Conservation (phyloP, 2,888 invertebrate species). For the Nesidiocoris tenuis region DNA sequence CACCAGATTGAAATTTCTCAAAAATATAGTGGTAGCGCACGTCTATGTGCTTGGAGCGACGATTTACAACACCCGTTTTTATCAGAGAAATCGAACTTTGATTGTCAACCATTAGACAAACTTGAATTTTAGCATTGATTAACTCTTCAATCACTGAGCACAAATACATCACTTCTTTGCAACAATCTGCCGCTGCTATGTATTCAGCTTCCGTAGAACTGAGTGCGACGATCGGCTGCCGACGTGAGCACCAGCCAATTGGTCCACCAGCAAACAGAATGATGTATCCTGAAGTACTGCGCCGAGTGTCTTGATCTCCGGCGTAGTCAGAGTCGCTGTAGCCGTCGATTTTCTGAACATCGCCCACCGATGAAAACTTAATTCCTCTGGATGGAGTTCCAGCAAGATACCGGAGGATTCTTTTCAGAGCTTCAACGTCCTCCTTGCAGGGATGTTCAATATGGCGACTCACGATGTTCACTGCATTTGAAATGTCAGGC, state of each 20-base stretch:
- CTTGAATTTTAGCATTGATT: neutral
- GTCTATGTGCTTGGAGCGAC: conserved; percentile 47
- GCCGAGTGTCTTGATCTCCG: conserved; percentile 18
- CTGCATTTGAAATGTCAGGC: neutral
- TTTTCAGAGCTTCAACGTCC: neutral
- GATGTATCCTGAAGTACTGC: conserved; percentile 20
- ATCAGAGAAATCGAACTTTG: conserved; percentile 47
- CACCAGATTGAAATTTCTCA: conserved; percentile 19
- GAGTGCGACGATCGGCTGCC: conserved; percentile 18
- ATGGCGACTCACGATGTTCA: neutral
- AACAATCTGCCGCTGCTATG: conserved; percentile 48
- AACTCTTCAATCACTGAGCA: conserved; percentile 47
- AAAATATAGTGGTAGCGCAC: conserved; percentile 44
- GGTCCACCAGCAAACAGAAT: conserved; percentile 47
- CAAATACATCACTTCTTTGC: conserved; percentile 48
- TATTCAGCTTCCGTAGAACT: conserved; percentile 28
- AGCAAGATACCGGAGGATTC: neutral
- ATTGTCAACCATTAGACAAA: conserved; percentile 46
- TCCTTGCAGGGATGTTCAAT: neutral
- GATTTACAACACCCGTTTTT: conserved; percentile 44
- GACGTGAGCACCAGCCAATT: conserved; percentile 47
- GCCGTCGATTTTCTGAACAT: conserved; percentile 11
- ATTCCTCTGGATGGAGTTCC: neutral
- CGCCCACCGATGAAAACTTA: neutral
- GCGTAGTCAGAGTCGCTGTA: conserved; percentile 33